Evolutionary conservation across 2,113 vertebrate genomes (phyloP).

Genomic region (Galeopterus variegatus): DNA sequence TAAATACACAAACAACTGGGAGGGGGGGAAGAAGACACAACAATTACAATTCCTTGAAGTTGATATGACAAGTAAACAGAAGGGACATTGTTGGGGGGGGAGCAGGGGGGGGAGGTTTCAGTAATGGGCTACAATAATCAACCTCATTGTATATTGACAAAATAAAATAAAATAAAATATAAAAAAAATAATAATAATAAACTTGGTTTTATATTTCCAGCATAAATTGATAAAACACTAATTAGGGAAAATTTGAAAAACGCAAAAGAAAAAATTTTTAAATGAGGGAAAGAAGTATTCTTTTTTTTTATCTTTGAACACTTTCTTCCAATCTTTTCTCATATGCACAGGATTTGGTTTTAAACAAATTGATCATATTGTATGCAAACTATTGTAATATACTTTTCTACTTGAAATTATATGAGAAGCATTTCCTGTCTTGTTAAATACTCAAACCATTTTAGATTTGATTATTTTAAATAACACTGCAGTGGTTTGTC

Average conservation of each 20-base stretch:
- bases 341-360: background rate
- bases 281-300: background rate
- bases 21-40: no score
- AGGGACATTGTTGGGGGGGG: no score
- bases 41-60: no score
- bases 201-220: background rate
- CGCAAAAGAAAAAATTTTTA: background rate
- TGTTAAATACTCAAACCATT: background rate
- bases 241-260: background rate
- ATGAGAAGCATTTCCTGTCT: background rate
- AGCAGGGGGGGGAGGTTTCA: no score
- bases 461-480: background rate
- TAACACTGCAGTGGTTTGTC: background rate
- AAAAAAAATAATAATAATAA: no score
- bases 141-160: no score
- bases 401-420: background rate
- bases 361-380: background rate
- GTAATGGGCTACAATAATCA: no score
- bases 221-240: background rate
- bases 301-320: background rate
- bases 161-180: no score
- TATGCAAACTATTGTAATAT: background rate
- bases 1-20: no score
- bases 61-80: no score
- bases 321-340: background rate